Evolutionary conservation across 1,140 invertebrate species (phyloP).

Genomic region (Drosophila tani): DNA sequence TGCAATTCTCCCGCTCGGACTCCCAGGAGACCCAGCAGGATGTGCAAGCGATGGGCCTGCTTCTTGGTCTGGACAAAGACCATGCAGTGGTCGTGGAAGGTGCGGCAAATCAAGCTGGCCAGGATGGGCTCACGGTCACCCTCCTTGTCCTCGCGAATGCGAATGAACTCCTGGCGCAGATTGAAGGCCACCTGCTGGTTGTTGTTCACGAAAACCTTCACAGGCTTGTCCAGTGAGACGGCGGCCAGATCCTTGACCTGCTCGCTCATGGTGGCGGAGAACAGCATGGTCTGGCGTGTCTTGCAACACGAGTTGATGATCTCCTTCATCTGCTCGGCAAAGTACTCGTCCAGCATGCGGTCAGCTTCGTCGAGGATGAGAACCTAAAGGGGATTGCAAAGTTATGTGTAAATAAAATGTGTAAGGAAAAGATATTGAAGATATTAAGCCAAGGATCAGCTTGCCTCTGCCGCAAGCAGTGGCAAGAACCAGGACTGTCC

Average conservation of each 20-base stretch:
- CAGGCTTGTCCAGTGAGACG: conserved; percentile 95
- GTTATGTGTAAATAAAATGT: too few species aligned
- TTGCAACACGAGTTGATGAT: conserved; percentile 95
- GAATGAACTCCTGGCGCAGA: conserved; percentile 97
- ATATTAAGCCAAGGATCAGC: conserved; percentile 38
- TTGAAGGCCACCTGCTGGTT: conserved; percentile 98
- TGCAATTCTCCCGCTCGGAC: conserved; percentile 96
- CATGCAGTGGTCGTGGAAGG: conserved; percentile 96
- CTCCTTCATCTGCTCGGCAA: conserved; percentile 99
- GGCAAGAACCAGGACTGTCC: conserved; percentile 59
- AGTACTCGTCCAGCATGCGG: conserved; percentile 98
- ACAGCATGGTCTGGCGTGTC: conserved; percentile 98
- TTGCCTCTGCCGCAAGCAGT: conserved; percentile 58
- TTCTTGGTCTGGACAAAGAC: conserved; percentile 98
- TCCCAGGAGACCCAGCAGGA: conserved; percentile 95
- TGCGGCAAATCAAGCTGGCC: conserved; percentile 95
- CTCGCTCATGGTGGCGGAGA: conserved; percentile 99
- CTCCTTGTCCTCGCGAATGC: conserved; percentile 92
- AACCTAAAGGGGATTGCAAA: conserved; percentile 38
- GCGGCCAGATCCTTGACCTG: conserved; percentile 96
- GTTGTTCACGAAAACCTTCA: conserved; percentile 97
- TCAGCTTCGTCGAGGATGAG: conserved; percentile 85
- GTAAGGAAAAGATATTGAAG: not conserved
- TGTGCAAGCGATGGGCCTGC: conserved; percentile 96
- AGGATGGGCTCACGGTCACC: conserved; percentile 96